Evolutionary conservation across 92 coral and sea anemone species (phyloP), one percentile per base, ranked within the genome.

Genomic region (Porites rus): DNA sequence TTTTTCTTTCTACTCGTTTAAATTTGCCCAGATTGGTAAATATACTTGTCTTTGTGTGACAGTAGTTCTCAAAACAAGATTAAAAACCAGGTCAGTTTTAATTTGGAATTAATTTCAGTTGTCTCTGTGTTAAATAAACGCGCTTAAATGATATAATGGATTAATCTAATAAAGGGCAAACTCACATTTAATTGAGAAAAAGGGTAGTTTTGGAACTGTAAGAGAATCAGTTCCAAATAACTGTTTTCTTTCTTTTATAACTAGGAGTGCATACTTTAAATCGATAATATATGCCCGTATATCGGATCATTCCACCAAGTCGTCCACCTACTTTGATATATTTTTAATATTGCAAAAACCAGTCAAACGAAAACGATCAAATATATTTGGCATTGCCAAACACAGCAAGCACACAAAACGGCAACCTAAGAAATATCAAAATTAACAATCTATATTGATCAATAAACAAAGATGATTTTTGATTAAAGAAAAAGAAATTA

Each of bases 61-160:
- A 73, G 7, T 51, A 2, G 51, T 54, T 7, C 24, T 70, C 31
- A 7, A 31, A 9, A 81, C 7, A 1, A 59, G 6, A 81, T 54
- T 81, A 58, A 58, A 56, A 38, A 56, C 56, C 43, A 28, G 43
- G 79, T 62, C 79, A 21, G 16, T n/a, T 72, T 74, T n/a, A 20
- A 83, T 61, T 73, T 8, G 25, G 74, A 83, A 50, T 53, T 72
- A 74, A 74, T 74, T 20, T 51, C 28, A 62, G 60, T 69, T 56
- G 17, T 3, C 13, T 6, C 68, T 28, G 20, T 50, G 28, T 46
- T 83, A 59, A 18, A 60, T 70, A 70, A 70, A 72, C 38, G n/a
- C 8, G 17, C 24, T 51, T 18, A 10, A 69, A 65, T 38, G 6
- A 63, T 10, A 78, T 43, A 43, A 58, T 24, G 31, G 6, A 13